These are phyloP conservation scores for Echinometra lucunter DNA, from an alignment of 53 echinoderm and acorn worm genomes.

Conservation along the genomic window DNA sequence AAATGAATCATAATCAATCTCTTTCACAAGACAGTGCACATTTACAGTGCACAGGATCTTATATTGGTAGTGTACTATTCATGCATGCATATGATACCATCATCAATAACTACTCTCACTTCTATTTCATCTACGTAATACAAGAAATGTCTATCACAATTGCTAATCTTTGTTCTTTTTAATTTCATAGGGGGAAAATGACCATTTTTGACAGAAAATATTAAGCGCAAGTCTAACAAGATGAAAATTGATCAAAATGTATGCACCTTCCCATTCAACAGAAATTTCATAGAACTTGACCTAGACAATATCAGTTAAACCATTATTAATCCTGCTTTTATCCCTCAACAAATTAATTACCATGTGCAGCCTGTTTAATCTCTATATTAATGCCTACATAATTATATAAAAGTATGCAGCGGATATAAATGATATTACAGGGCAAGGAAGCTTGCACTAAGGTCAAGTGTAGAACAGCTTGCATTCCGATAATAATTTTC, in stretches of 20 bases:
- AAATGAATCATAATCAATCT: not conserved
- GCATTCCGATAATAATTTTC: not conserved
- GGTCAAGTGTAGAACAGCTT: conserved; percentile 18
- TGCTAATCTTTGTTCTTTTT: too few species aligned
- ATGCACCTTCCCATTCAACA: too few species aligned
- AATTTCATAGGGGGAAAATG: too few species aligned
- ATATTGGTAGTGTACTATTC: too few species aligned
- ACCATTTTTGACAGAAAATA: too few species aligned
- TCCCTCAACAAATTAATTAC: not conserved
- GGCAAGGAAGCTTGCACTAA: not conserved
- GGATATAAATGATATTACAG: not conserved
- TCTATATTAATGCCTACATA: not conserved
- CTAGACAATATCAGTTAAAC: not conserved
- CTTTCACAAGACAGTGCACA: not conserved
- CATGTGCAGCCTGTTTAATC: not conserved
- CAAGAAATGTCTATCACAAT: too few species aligned
- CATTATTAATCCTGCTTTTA: not conserved
- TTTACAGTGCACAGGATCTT: not conserved
- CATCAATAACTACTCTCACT: too few species aligned
- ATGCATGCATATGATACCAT: too few species aligned
- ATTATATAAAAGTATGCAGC: too few species aligned
- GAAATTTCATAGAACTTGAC: not conserved
- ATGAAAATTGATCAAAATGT: too few species aligned
- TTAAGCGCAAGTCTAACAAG: too few species aligned
- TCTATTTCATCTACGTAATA: too few species aligned